Percentiles rank a stretch among this genome's conserved stretches.
Evolutionary conservation across 2,113 vertebrate species (phyloP).

Genomic region (Prolemur simus): DNA sequence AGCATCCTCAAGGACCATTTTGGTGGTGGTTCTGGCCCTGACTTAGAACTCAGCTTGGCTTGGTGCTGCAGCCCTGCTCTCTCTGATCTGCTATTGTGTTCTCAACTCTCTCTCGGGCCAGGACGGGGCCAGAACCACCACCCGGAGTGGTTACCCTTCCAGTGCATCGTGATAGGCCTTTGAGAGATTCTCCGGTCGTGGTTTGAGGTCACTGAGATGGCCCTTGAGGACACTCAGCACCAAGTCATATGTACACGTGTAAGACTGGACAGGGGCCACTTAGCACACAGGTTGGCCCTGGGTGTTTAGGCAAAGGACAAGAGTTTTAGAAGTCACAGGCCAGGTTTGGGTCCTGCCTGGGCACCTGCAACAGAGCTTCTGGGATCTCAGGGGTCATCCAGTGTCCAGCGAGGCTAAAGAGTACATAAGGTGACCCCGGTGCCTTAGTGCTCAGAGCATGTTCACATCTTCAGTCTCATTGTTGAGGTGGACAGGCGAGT

Average conservation of each 20-base stretch:
- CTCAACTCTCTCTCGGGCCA: background rate
- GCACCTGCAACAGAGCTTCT: background rate
- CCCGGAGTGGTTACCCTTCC: background rate
- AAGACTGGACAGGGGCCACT: background rate
- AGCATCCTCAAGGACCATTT: background rate
- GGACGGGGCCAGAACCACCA: background rate
- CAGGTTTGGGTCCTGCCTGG: background rate
- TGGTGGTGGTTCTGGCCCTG: background rate
- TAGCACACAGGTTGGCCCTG: background rate
- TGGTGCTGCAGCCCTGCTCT: background rate
- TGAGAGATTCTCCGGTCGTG: background rate
- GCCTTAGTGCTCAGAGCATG: background rate
- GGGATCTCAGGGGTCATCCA: background rate
- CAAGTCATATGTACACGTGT: background rate
- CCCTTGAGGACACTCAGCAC: background rate
- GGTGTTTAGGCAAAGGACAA: background rate
- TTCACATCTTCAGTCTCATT: background rate
- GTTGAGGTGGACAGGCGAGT: background rate
- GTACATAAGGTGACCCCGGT: background rate
- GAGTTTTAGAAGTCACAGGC: background rate
- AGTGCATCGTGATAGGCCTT: background rate
- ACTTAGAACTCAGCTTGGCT: background rate
- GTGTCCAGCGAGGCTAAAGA: background rate
- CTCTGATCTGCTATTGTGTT: background rate
- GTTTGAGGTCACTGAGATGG: background rate